Evolutionary conservation across 2,113 vertebrate species (phyloP).

Genomic region (Chauna torquata): DNA sequence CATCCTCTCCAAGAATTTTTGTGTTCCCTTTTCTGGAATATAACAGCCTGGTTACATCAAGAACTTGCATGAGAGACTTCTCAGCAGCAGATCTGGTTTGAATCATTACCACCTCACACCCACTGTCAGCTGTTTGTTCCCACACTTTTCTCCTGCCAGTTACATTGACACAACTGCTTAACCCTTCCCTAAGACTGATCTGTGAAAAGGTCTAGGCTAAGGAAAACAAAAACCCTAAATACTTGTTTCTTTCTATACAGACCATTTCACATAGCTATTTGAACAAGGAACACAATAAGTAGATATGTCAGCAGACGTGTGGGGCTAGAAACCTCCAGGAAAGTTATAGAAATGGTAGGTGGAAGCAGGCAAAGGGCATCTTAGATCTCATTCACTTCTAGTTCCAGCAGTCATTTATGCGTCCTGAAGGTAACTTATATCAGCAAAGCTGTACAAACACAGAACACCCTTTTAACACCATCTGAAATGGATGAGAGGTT

Average conservation of each 20-base stretch:
- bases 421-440: not conserved
- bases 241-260: not conserved
- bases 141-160: not conserved
- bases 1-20: not conserved
- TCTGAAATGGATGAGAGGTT: not conserved
- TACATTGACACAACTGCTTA: not conserved
- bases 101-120: not conserved
- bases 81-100: not conserved
- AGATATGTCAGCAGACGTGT: not conserved
- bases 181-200: not conserved
- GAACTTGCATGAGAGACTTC: not conserved
- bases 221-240: not conserved
- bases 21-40: not conserved
- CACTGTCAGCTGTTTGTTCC: not conserved
- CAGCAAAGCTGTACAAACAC: not conserved
- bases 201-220: not conserved
- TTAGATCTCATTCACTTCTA: not conserved
- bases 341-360: not conserved
- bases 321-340: not conserved
- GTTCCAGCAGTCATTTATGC: not conserved
- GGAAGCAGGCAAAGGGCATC: not conserved
- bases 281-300: not conserved
- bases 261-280: not conserved
- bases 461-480: not conserved
- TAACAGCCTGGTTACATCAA: not conserved